These are phyloP conservation scores for Lamprologus ornatipinnis DNA, from an alignment of 2,113 vertebrate genomes.

Conservation along the genomic window DNA sequence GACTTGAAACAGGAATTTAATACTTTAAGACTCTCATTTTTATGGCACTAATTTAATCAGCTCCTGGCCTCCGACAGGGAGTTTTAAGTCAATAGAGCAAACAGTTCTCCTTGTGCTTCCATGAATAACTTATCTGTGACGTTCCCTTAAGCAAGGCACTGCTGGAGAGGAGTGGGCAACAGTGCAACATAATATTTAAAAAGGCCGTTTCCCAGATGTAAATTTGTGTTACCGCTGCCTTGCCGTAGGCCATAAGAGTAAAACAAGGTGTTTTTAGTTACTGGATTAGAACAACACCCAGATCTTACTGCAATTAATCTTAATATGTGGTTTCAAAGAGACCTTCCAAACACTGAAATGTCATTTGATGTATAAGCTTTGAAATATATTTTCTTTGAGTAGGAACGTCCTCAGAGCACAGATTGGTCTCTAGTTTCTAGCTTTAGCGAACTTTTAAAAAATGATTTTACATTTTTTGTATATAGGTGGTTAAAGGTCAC, in stretches of 20 bases:
- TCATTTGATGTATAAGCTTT: background rate
- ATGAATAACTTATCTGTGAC: constrained; percentile 19
- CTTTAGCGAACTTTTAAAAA: background rate
- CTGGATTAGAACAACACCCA: background rate
- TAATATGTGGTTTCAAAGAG: background rate
- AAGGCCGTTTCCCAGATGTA: constrained; percentile 18
- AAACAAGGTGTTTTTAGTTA: background rate
- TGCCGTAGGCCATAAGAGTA: background rate
- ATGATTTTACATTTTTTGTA: background rate
- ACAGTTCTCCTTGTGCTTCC: constrained; percentile 10
- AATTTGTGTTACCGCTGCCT: background rate
- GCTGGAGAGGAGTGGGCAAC: background rate
- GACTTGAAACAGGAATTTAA: constrained; percentile 61
- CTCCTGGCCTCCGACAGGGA: constrained; percentile 24
- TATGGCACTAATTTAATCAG: constrained; percentile 53
- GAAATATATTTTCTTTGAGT: background rate
- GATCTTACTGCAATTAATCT: background rate
- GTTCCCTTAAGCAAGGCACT: constrained; percentile 35
- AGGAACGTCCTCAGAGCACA: background rate
- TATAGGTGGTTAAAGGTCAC: constrained; percentile 16
- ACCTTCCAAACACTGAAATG: background rate
- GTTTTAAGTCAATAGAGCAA: constrained; percentile 47
- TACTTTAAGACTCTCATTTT: constrained; percentile 46
- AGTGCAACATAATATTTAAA: constrained; percentile 23
- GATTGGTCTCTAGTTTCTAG: background rate